phyloP scores from a whole-genome alignment of 1,140 invertebrate genomes.

The Drosophila kepulauana region DNA sequence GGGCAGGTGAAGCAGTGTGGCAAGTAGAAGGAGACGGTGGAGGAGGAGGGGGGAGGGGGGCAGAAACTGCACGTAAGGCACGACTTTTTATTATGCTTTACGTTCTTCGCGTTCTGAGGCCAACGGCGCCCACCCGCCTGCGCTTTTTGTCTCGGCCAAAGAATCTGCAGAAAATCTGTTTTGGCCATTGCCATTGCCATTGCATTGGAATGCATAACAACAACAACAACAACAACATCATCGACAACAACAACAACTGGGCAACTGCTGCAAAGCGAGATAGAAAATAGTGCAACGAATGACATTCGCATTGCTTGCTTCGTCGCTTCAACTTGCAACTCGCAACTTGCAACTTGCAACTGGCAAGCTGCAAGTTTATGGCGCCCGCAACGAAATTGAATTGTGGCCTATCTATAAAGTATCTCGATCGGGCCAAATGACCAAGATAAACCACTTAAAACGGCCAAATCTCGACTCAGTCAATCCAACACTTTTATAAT shows the following conservation, averaged over 20 bases:
- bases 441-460: conserved; percentile 37
- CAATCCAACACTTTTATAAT: no score
- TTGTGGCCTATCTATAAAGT: conserved; percentile 41
- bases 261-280: conserved; percentile 14
- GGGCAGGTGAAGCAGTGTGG: neutral
- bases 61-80: conserved; percentile 75
- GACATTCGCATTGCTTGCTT: conserved; percentile 70
- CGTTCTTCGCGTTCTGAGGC: conserved; percentile 67
- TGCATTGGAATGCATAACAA: conserved; percentile 73
- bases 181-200: conserved; percentile 67
- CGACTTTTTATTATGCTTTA: conserved; percentile 82
- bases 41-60: neutral
- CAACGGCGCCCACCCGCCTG: conserved; percentile 79
- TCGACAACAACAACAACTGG: neutral
- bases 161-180: conserved; percentile 69
- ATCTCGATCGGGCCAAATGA: conserved; percentile 35
- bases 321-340: conserved; percentile 32
- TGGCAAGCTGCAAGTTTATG: conserved; percentile 47
- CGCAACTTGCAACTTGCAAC: conserved; percentile 9
- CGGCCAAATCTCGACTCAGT: neutral
- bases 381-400: conserved; percentile 60
- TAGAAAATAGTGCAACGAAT: conserved; percentile 71
- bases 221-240: conserved; percentile 46
- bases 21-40: neutral
- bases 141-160: conserved; percentile 60